Evolutionary conservation across 1,140 invertebrate genomes (phyloP).

Genomic region (Lucilia cuprina): DNA sequence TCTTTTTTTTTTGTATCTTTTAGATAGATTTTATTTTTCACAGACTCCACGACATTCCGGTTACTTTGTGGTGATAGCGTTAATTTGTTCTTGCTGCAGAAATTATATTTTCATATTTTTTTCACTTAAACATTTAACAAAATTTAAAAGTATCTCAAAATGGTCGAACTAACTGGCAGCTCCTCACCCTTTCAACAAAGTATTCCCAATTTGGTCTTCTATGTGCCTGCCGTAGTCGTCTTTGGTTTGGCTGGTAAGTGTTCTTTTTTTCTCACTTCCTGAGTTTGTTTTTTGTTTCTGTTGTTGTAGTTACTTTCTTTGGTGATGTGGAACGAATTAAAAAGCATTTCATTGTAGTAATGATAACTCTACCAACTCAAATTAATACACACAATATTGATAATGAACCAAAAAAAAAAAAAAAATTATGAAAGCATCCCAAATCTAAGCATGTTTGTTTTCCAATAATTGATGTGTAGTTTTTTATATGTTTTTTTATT

Average conservation of each 20-base stretch:
- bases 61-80: background rate
- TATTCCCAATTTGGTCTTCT: conserved; percentile 80
- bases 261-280: background rate
- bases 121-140: background rate
- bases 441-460: background rate
- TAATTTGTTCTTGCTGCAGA: background rate
- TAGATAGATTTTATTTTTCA: background rate
- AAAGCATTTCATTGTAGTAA: background rate
- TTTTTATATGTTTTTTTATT: too few species aligned
- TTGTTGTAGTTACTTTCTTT: conserved; percentile 26
- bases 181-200: conserved; percentile 75
- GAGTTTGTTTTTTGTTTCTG: background rate
- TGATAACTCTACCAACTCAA: background rate
- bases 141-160: conserved; percentile 48
- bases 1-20: background rate
- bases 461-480: too few species aligned
- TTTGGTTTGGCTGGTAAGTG: conserved; percentile 74
- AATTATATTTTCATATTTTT: background rate
- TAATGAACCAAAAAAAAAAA: too few species aligned
- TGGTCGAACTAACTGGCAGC: conserved; percentile 68
- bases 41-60: background rate
- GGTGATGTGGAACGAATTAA: conserved; percentile 20
- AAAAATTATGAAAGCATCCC: background rate
- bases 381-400: background rate
- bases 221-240: conserved; percentile 77